Percentiles rank a stretch among this genome's conserved stretches.
Evolutionary conservation across 2,888 invertebrate species (phyloP).

Genomic region (Serrognathus titanus): DNA sequence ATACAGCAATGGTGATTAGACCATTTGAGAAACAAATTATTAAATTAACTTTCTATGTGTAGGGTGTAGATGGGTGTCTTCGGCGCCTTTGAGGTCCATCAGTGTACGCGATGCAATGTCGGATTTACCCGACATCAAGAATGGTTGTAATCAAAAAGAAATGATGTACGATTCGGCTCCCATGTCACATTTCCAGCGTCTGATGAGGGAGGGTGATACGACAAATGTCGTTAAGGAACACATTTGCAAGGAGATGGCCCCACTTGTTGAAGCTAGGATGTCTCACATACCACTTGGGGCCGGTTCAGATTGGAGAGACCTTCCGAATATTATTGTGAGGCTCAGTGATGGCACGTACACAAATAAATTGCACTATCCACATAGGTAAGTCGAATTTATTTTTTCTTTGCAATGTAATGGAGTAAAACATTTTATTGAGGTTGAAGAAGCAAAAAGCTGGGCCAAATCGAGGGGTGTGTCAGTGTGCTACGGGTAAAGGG

Average conservation of each 20-base stretch:
- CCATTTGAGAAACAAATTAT: too few relatives aligned
- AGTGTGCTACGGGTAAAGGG: constrained; percentile 62
- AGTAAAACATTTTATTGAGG: constrained; percentile 36
- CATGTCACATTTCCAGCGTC: constrained; percentile 70
- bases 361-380: constrained; percentile 54
- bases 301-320: constrained; percentile 83
- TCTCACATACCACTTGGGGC: constrained; percentile 67
- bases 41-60: background rate
- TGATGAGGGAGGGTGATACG: constrained; percentile 53
- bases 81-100: constrained; percentile 74
- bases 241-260: constrained; percentile 80
- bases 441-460: constrained; percentile 51
- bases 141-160: constrained; percentile 66
- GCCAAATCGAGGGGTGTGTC: constrained; percentile 70
- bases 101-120: constrained; percentile 79
- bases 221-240: constrained; percentile 58
- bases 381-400: constrained; percentile 46
- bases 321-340: constrained; percentile 71
- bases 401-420: background rate
- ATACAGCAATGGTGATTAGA: constrained; percentile 39
- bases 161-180: constrained; percentile 70
- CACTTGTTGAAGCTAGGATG: constrained; percentile 75
- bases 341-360: constrained; percentile 68
- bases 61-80: constrained; percentile 60
- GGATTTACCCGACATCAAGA: constrained; percentile 72